A percentile compares a stretch with the other conserved stretches of the same genome.
Conservation (phyloP, 2,113 vertebrate species). For the Halichoeres trimaculatus region DNA sequence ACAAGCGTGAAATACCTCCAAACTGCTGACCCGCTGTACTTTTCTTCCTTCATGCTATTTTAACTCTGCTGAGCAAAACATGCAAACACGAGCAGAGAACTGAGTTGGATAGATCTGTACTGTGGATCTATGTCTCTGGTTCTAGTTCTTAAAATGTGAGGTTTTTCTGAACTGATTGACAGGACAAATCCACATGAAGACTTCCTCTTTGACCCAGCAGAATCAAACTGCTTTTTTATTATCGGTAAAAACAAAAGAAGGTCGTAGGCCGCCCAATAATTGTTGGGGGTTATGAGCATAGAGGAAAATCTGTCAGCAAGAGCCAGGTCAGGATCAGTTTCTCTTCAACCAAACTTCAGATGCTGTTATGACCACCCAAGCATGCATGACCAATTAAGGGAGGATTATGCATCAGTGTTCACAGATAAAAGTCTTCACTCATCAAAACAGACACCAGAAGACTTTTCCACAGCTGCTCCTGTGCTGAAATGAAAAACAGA, state of each 20-base stretch:
- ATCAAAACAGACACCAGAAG: constrained; percentile 9
- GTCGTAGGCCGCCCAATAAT: not conserved
- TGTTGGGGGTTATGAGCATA: not conserved
- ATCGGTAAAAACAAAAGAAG: not conserved
- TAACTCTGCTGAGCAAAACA: too few species aligned
- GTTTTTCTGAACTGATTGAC: not conserved
- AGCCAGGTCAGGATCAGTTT: not conserved
- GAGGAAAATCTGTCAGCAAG: not conserved
- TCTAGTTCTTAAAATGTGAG: too few species aligned
- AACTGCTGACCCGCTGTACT: too few species aligned
- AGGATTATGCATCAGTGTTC: not conserved
- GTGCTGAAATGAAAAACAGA: constrained; percentile 48
- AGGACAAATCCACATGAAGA: not conserved
- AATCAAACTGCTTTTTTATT: not conserved
- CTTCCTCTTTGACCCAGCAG: not conserved
- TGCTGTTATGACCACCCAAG: not conserved
- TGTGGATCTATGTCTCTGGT: too few species aligned
- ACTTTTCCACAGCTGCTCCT: constrained; percentile 25
- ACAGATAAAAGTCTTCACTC: constrained; percentile 4
- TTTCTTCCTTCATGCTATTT: too few species aligned
- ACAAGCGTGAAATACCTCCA: too few species aligned
- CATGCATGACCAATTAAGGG: constrained; percentile 6
- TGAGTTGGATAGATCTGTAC: too few species aligned
- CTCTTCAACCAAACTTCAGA: not conserved
- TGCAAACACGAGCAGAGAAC: too few species aligned